Evolutionary conservation across 2,113 vertebrate species (phyloP), one percentile per base, ranked within the genome.

Genomic region (Rhegmatorhina hoffmannsi): DNA sequence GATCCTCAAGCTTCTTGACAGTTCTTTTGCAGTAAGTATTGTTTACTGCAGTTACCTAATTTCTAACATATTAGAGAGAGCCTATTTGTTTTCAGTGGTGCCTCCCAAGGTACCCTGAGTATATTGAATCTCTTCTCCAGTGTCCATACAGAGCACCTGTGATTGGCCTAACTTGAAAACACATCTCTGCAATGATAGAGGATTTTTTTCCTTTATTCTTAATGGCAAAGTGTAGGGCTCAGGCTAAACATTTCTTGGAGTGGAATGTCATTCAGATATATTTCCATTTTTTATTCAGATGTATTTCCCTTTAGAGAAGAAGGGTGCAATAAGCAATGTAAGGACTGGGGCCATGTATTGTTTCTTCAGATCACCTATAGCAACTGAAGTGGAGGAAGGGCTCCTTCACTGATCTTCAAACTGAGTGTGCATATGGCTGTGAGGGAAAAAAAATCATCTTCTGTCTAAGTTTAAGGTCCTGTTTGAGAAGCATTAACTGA

Each of bases 401-500:
- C 0, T 1, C 7, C 62, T 58, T 24, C 13, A 46, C 5, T 55
- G 47, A 24, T 82, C 60, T 83, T 69, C 0, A 2, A 63, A 49
- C 11, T 68, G 4, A 3, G 20, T 58, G 4, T 5, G 0, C 34
- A 18, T 38, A 11, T 81, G 56, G 23, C 29, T 46, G 26, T 40
- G 13, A 18, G 17, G 17, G 10, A 28, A 80, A 80, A 69, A 75
- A 64, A 17, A 75, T 6, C 28, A 33, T 38, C 49, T 68, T 3
- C 20, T 76, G 3, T 43, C 31, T 78, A 25, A 66, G 8, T 66
- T 69, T 81, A n/a, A 89, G 12, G 25, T 87, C 66, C 33, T 67
- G 20, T 88, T 94, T 87, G 53, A 94, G 73, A 76, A 34, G 16
- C 15, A 5, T 28, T 28, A 44, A 77, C 62, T 79, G 67, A 72